A percentile compares a stretch with the other conserved stretches of the same genome.
phyloP scores from a whole-genome alignment of 1,140 invertebrate genomes.

The Psix sp. region DNA sequence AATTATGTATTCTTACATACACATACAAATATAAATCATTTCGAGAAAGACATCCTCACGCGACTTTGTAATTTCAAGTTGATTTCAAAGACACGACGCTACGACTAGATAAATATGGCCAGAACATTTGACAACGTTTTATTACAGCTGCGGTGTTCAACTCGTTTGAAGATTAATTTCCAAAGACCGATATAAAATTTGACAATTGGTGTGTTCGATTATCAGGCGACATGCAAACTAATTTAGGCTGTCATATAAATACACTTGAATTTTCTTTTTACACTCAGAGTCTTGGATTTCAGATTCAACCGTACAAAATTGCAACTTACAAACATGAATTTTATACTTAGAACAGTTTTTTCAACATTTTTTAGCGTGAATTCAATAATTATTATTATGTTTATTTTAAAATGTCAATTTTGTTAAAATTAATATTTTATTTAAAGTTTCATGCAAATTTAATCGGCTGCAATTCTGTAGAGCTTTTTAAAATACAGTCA shows the following conservation, averaged over 20 bases:
- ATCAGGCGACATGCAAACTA: slow-evolving; percentile 32
- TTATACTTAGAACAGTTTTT: no score
- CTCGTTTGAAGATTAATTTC: background rate
- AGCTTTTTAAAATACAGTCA: background rate
- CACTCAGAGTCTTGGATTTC: slow-evolving; percentile 41
- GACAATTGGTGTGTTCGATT: slow-evolving; percentile 12
- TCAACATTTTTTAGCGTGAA: background rate
- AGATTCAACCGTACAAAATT: slow-evolving; percentile 13
- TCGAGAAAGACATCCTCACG: slow-evolving; percentile 1
- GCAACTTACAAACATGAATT: slow-evolving; percentile 9
- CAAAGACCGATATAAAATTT: background rate
- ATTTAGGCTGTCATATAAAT: slow-evolving; percentile 46
- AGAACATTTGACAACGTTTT: no score
- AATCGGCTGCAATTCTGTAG: no score
- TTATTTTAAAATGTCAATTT: no score
- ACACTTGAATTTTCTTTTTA: slow-evolving; percentile 38
- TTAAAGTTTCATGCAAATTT: no score
- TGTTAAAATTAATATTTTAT: no score
- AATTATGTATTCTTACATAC: slow-evolving; percentile 3
- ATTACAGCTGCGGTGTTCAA: no score
- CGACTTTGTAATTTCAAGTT: background rate
- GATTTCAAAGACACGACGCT: background rate
- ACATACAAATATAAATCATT: slow-evolving; percentile 6
- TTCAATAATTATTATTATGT: background rate
- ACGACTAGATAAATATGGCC: no score